Percentiles rank a stretch among this genome's conserved stretches.
phyloP scores from a whole-genome alignment of 2,797 vertebrate genomes.

The Mallotus villosus region DNA sequence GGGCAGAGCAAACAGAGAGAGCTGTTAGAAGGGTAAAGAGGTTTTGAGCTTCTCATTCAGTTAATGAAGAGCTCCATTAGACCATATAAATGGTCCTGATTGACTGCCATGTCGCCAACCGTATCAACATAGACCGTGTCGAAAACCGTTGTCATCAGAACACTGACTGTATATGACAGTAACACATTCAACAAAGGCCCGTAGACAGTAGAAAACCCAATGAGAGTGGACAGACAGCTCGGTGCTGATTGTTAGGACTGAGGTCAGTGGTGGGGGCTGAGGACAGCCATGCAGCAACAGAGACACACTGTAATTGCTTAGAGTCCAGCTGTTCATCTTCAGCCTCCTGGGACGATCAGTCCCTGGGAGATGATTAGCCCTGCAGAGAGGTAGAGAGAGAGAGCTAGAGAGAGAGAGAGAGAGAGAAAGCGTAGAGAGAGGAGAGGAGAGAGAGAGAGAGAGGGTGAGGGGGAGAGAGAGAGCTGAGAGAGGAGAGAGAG shows the following conservation, averaged over 20 bases:
- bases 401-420: too few species aligned
- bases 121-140: constrained; percentile 14
- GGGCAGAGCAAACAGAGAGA: not conserved
- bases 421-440: too few species aligned
- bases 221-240: not conserved
- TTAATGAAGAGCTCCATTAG: constrained; percentile 51
- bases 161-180: constrained; percentile 2
- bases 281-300: not conserved
- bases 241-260: constrained; percentile 11
- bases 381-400: constrained; percentile 31
- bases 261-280: constrained; percentile 5
- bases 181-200: constrained; percentile 13
- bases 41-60: constrained; percentile 43
- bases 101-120: constrained; percentile 15
- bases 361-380: constrained; percentile 42
- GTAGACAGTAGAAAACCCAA: not conserved
- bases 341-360: constrained; percentile 15
- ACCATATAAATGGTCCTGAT: constrained; percentile 39
- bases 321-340: constrained; percentile 49
- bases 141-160: constrained; percentile 1
- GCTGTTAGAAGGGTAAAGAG: not conserved
- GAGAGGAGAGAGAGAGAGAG: too few species aligned
- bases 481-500: too few species aligned
- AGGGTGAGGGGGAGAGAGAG: too few species aligned
- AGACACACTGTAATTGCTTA: constrained; percentile 24